phyloP scores from a whole-genome alignment of 2,113 vertebrate genomes.

The Camelus dromedarius region DNA sequence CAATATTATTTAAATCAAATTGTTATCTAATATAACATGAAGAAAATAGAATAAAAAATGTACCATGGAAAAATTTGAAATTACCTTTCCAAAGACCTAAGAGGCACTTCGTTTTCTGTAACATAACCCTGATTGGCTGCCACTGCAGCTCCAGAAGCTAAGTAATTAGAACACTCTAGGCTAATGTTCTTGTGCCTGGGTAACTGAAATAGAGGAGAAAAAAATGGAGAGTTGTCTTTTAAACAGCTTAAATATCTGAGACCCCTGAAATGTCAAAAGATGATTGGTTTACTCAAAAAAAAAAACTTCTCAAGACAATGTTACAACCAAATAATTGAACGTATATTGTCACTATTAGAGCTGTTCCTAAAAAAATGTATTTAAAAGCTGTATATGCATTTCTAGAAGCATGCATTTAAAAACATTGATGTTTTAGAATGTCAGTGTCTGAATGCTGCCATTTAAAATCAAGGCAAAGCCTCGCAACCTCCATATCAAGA shows the following conservation, averaged over 20 bases:
- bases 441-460: neutral
- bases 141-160: constrained; percentile 47
- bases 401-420: neutral
- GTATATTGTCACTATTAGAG: neutral
- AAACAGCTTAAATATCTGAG: constrained; percentile 54
- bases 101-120: constrained; percentile 66
- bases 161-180: constrained; percentile 66
- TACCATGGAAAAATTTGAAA: constrained; percentile 77
- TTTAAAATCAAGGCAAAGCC: constrained; percentile 26
- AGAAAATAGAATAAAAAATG: constrained; percentile 71
- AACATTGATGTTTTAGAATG: neutral
- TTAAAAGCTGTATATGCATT: neutral
- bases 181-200: constrained; percentile 37
- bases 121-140: constrained; percentile 74
- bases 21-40: constrained; percentile 84
- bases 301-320: constrained; percentile 56
- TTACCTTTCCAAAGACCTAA: constrained; percentile 73
- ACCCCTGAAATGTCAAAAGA: constrained; percentile 38
- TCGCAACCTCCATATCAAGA: neutral
- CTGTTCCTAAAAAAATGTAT: neutral
- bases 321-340: constrained; percentile 68
- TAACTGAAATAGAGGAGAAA: constrained; percentile 70
- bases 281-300: constrained; percentile 28
- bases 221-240: neutral
- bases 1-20: constrained; percentile 83